phyloP scores from a whole-genome alignment of 2,113 vertebrate species.

The Cavia aperea region DNA sequence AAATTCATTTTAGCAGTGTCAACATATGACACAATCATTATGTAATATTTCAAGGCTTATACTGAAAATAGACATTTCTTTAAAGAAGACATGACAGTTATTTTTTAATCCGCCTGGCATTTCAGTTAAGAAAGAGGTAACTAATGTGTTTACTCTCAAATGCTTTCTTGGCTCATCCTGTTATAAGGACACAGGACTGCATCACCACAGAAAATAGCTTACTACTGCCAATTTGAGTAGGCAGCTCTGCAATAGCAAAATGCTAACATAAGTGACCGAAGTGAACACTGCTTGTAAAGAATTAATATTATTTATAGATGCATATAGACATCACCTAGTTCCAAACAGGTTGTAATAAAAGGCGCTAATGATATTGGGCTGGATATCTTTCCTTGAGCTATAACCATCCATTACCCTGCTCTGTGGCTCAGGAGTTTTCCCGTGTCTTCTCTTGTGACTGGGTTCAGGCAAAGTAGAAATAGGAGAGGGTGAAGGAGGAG shows the following conservation, averaged over 20 bases:
- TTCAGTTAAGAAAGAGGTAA: slow-evolving; percentile 66
- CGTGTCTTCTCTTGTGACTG: background rate
- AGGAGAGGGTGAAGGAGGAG: background rate
- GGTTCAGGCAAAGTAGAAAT: slow-evolving; percentile 2
- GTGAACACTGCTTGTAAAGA: background rate
- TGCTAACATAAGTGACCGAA: background rate
- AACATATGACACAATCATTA: slow-evolving; percentile 58
- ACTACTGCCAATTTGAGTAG: slow-evolving; percentile 22
- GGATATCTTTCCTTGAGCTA: background rate
- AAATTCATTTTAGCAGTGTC: slow-evolving; percentile 59
- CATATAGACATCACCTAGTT: background rate
- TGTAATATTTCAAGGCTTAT: slow-evolving; percentile 51
- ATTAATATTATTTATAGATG: background rate
- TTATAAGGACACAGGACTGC: slow-evolving; percentile 44
- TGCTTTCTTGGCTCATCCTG: slow-evolving; percentile 46
- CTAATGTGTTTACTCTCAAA: slow-evolving; percentile 60
- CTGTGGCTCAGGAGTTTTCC: background rate
- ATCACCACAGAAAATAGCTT: slow-evolving; percentile 47
- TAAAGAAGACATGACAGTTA: slow-evolving; percentile 55
- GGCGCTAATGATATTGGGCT: background rate
- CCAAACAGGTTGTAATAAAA: slow-evolving; percentile 22
- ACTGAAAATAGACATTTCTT: slow-evolving; percentile 52
- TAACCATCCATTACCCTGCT: background rate
- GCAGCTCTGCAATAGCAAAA: slow-evolving; percentile 31
- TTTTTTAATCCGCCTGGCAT: slow-evolving; percentile 63